Evolutionary conservation across 2,797 vertebrate genomes (phyloP).

Genomic region (Silurus lanzhouensis): DNA sequence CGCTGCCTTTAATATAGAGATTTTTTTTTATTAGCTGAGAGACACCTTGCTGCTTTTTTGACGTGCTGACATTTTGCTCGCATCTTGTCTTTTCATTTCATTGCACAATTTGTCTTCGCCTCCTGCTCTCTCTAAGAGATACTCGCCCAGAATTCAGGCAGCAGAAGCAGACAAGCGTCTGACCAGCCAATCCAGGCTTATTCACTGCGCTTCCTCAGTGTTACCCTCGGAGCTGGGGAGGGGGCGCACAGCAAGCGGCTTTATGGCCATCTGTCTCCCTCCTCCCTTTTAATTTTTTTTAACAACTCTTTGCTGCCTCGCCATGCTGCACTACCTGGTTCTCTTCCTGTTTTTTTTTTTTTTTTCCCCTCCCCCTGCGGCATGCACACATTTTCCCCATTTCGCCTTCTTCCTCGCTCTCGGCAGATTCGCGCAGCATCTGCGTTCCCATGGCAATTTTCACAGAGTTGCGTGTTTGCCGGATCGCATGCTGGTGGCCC

Average conservation of each 20-base stretch:
- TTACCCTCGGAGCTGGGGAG: slow-evolving; percentile 29
- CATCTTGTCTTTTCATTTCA: slow-evolving; percentile 6
- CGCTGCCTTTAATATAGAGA: background rate
- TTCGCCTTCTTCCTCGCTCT: background rate
- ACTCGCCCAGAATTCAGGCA: background rate
- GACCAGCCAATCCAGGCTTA: slow-evolving; percentile 51
- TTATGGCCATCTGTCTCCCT: slow-evolving; percentile 57
- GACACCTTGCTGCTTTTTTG: slow-evolving; percentile 2
- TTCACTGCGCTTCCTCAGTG: slow-evolving; percentile 51
- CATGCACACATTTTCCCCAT: background rate
- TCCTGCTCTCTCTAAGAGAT: background rate
- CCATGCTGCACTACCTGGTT: slow-evolving; percentile 35
- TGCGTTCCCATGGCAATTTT: slow-evolving; percentile 22
- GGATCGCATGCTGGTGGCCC: background rate
- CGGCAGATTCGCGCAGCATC: background rate
- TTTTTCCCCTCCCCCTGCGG: background rate
- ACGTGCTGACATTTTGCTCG: background rate
- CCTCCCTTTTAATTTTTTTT: background rate
- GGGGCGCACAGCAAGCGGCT: slow-evolving; percentile 46
- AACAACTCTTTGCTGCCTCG: slow-evolving; percentile 27
- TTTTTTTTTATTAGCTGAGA: slow-evolving; percentile 3
- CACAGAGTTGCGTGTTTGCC: slow-evolving; percentile 11
- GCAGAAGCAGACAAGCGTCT: slow-evolving; percentile 22
- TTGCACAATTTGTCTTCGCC: slow-evolving; percentile 9
- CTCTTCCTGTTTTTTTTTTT: background rate